Evolutionary conservation across 30 jellyfish, hydroid and myxozoan species (phyloP).

Genomic region (Haliclystus octoradiatus): DNA sequence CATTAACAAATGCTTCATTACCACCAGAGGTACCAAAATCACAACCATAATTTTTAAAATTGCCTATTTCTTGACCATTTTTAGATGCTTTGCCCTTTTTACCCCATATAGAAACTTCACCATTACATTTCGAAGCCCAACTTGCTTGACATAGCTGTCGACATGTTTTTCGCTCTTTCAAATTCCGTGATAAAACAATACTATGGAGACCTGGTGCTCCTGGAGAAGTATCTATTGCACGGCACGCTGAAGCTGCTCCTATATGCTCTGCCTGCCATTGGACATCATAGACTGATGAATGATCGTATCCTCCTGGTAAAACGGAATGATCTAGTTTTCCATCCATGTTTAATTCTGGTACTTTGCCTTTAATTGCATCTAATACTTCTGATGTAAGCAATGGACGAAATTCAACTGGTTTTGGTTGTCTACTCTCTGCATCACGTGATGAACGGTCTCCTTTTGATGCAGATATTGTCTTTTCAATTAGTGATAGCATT

Average conservation of each 20-base stretch:
- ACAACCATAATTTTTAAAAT: constrained; percentile 52
- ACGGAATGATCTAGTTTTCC: constrained; percentile 53
- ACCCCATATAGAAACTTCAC: constrained; percentile 78
- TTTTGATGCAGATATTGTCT: not conserved
- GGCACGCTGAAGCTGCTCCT: constrained; percentile 73
- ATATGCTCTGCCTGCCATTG: constrained; percentile 72
- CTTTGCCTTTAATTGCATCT: constrained; percentile 42
- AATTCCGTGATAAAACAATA: constrained; percentile 48
- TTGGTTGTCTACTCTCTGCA: too few species aligned
- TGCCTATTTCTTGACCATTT: constrained; percentile 73
- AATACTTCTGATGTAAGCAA: not conserved
- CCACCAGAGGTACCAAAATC: constrained; percentile 63
- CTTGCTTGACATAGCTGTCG: constrained; percentile 39
- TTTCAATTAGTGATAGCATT: too few species aligned
- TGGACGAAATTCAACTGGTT: too few species aligned
- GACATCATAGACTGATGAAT: constrained; percentile 41
- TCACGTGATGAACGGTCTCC: not conserved
- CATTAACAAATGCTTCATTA: constrained; percentile 43
- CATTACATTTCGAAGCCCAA: constrained; percentile 61
- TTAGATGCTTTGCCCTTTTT: constrained; percentile 43
- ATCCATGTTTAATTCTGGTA: constrained; percentile 26
- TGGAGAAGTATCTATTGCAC: constrained; percentile 15
- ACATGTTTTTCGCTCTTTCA: constrained; percentile 41
- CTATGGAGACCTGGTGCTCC: constrained; percentile 64
- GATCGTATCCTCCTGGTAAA: constrained; percentile 58